phyloP scores from a whole-genome alignment of 1,140 invertebrate species.

The Meloidogyne chitwoodi region DNA sequence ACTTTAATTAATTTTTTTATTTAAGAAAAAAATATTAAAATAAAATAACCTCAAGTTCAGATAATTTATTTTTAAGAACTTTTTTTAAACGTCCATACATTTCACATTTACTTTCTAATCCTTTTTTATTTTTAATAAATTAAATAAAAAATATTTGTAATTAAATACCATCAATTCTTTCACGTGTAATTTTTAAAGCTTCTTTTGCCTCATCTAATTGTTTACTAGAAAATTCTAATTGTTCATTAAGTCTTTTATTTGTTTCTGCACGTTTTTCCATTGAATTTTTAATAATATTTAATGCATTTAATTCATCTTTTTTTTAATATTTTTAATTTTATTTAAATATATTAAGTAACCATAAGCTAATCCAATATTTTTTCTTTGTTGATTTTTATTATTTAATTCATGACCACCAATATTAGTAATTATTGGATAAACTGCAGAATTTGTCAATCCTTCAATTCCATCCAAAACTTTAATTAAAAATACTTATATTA shows the following conservation, averaged over 20 bases:
- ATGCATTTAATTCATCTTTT: slow-evolving; percentile 7
- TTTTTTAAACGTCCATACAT: slow-evolving; percentile 15
- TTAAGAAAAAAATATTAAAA: not conserved
- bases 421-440: not conserved
- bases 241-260: slow-evolving; percentile 9
- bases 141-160: not conserved
- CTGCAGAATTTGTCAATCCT: not conserved
- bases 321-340: not conserved
- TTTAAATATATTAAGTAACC: not conserved
- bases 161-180: slow-evolving; percentile 7
- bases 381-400: not conserved
- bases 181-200: slow-evolving; percentile 1
- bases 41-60: slow-evolving; percentile 4
- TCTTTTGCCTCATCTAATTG: not conserved
- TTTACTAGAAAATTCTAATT: slow-evolving; percentile 6
- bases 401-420: not conserved
- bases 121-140: not conserved
- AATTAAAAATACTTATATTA: no score
- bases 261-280: slow-evolving; percentile 7
- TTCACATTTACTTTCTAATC: slow-evolving; percentile 9
- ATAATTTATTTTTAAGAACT: slow-evolving; percentile 6
- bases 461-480: not conserved
- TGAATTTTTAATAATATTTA: slow-evolving; percentile 8
- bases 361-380: not conserved
- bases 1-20: not conserved